Percentiles rank a stretch among this genome's conserved stretches.
phyloP scores from a whole-genome alignment of 1,140 invertebrate species.

The Drosophila navojoa region DNA sequence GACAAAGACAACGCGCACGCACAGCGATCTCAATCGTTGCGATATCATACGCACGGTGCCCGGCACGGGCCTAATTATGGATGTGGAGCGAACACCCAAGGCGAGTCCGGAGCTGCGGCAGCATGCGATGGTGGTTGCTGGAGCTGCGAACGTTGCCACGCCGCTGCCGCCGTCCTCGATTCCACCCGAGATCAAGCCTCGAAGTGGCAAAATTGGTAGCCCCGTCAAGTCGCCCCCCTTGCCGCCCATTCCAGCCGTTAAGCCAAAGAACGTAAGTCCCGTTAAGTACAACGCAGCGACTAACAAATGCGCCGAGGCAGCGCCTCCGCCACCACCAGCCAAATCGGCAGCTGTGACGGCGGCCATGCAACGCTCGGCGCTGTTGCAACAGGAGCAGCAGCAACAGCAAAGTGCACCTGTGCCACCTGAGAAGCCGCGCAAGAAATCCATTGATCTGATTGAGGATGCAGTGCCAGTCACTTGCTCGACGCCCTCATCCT shows the following conservation, averaged over 20 bases:
- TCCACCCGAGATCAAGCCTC: constrained; percentile 80
- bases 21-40: constrained; percentile 87
- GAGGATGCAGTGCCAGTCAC: constrained; percentile 58
- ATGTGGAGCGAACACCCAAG: constrained; percentile 52
- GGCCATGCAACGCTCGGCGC: constrained; percentile 64
- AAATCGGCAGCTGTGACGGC: constrained; percentile 77
- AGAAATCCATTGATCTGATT: constrained; percentile 80
- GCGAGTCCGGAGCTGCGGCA: constrained; percentile 58
- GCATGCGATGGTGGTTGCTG: constrained; percentile 20
- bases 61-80: constrained; percentile 76
- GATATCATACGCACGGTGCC: constrained; percentile 83
- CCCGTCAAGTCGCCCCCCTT: constrained; percentile 79
- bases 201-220: constrained; percentile 76
- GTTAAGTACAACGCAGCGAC: constrained; percentile 72
- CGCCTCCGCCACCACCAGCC: constrained; percentile 74
- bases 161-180: constrained; percentile 17
- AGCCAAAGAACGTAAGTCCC: constrained; percentile 78
- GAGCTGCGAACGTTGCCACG: constrained; percentile 4
- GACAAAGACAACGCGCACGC: constrained; percentile 86
- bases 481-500: constrained; percentile 45
- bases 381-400: constrained; percentile 62
- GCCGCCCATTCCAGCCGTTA: constrained; percentile 80
- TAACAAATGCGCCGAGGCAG: constrained; percentile 64
- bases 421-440: constrained; percentile 78
- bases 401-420: constrained; percentile 57